These are phyloP conservation scores for Nomada fabriciana DNA, from an alignment of 2,888 invertebrate species.

Conservation along the genomic window DNA sequence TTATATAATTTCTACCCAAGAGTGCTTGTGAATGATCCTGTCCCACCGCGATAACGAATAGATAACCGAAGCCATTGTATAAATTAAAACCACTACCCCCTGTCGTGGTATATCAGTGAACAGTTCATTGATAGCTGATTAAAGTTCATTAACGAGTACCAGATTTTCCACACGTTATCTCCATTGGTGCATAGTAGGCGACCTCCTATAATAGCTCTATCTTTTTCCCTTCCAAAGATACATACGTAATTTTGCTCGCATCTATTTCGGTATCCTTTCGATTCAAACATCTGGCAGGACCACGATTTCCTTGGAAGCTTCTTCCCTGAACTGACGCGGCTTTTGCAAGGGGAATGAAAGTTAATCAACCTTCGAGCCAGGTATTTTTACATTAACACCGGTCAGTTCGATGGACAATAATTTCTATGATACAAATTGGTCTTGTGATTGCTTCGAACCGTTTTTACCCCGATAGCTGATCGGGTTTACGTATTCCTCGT, in stretches of 20 bases:
- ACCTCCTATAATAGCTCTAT: neutral
- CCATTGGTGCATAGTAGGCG: neutral
- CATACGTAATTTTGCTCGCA: neutral
- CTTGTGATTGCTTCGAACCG: neutral
- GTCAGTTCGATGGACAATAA: too few relatives aligned
- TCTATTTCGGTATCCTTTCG: neutral
- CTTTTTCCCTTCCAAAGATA: too few relatives aligned
- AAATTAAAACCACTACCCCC: constrained; percentile 29
- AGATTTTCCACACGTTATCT: constrained; percentile 17
- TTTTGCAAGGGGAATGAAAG: too few relatives aligned
- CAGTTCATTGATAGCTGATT: constrained; percentile 13
- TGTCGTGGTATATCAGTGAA: neutral
- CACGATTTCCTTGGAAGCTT: too few relatives aligned
- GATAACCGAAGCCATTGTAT: constrained; percentile 21
- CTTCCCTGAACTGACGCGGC: too few relatives aligned
- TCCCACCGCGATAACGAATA: neutral
- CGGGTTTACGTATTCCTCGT: constrained; percentile 21
- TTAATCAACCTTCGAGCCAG: too few relatives aligned
- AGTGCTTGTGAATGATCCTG: neutral
- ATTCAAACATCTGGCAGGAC: too few relatives aligned
- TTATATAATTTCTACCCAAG: neutral
- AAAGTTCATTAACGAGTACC: constrained; percentile 30
- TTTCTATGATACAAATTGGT: neutral
- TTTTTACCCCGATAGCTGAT: neutral
- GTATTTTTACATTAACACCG: too few relatives aligned